phyloP scores from a whole-genome alignment of 2,888 invertebrate genomes.

The Euzophera pinguis region DNA sequence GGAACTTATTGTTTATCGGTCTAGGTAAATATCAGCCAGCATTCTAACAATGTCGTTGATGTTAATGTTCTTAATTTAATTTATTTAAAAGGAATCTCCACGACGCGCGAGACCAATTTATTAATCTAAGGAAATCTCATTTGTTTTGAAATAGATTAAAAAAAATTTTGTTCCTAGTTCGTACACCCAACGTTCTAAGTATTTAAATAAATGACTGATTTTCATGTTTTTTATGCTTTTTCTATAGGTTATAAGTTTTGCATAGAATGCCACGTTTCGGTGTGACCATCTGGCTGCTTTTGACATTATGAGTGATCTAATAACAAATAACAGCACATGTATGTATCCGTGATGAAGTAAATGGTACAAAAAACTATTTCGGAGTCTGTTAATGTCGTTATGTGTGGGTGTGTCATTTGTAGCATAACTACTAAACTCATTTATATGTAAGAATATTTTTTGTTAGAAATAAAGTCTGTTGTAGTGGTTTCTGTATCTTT shows the following conservation, averaged over 20 bases:
- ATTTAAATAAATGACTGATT: background rate
- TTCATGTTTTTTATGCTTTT: slow-evolving; percentile 15
- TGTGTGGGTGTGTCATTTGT: slow-evolving; percentile 16
- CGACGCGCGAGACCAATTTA: no score
- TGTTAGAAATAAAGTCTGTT: background rate
- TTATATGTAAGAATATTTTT: background rate
- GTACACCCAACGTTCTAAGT: background rate
- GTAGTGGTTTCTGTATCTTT: no score
- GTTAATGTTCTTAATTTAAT: no score
- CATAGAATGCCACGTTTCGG: slow-evolving; percentile 24
- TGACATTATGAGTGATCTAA: slow-evolving; percentile 56
- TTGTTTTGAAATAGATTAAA: no score
- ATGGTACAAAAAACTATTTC: slow-evolving; percentile 34
- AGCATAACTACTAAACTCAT: background rate
- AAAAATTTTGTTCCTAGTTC: no score
- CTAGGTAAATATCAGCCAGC: no score
- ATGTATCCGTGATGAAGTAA: slow-evolving; percentile 31
- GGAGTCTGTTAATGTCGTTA: slow-evolving; percentile 19
- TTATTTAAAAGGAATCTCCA: no score
- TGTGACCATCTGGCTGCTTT: slow-evolving; percentile 46
- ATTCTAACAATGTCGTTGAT: no score
- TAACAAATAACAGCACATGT: slow-evolving; percentile 40
- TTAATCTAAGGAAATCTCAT: no score
- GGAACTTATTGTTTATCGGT: slow-evolving; percentile 2
- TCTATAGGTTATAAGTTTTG: slow-evolving; percentile 9